Evolutionary conservation across 2,797 vertebrate genomes (phyloP).

Genomic region (Parauchenoglanis ngamensis): DNA sequence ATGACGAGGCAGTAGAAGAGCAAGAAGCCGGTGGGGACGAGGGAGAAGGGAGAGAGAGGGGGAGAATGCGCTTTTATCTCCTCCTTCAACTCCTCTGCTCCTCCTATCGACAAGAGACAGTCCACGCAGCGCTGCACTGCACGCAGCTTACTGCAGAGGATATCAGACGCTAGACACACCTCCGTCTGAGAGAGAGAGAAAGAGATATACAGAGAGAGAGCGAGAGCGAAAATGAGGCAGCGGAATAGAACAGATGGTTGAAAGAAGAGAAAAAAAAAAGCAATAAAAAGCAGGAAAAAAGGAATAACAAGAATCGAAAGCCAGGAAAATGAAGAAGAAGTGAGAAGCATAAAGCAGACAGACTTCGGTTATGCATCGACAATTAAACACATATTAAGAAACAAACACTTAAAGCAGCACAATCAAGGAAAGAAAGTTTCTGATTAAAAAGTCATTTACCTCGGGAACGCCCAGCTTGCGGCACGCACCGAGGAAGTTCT

Average conservation of each 20-base stretch:
- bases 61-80: conserved; percentile 52
- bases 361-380: background rate
- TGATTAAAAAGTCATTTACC: conserved; percentile 67
- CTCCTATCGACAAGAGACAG: conserved; percentile 68
- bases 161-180: conserved; percentile 82
- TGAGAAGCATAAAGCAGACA: conserved; percentile 21
- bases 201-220: background rate
- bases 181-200: conserved; percentile 71
- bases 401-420: conserved; percentile 8
- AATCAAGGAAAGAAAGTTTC: background rate
- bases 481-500: conserved; percentile 86
- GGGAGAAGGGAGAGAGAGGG: conserved; percentile 71
- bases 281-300: conserved; percentile 27
- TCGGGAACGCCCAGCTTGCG: conserved; percentile 86
- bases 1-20: conserved; percentile 85
- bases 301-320: conserved; percentile 37
- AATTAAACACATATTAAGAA: conserved; percentile 10
- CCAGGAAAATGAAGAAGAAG: background rate
- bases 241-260: background rate
- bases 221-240: background rate
- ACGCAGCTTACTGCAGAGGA: conserved; percentile 80
- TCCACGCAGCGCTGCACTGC: conserved; percentile 77
- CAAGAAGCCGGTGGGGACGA: conserved; percentile 82
- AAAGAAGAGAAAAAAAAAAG: background rate
- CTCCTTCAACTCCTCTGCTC: conserved; percentile 48